Evolutionary conservation across 2,797 vertebrate genomes (phyloP), one percentile per base, ranked within the genome.

Genomic region (Eospalax fontanierii): DNA sequence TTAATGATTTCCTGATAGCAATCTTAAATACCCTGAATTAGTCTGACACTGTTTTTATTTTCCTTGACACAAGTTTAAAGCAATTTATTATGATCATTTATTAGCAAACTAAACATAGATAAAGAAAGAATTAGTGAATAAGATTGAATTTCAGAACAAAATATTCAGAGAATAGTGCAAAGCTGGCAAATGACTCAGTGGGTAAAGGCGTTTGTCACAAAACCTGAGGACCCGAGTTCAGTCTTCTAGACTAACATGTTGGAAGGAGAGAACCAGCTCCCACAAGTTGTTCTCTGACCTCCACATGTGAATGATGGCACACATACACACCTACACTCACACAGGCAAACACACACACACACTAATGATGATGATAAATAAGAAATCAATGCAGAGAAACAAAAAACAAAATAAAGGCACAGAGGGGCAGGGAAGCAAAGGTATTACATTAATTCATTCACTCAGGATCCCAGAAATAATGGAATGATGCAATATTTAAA

Each of bases 131-230:
- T 57, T 80, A n/a, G 26, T 65, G 80, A 91, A 71, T 16, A 71
- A 76, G 12, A 95, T 35, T 57, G 50, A 76, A 50, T 40, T 14
- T 80, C 73, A 70, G 70, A 71, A 91, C 7, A 95, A 91, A 89
- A 88, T 54, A 95, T 68, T 91, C 9, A 61, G 24, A 79, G 7
- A 68, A 1, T 61, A 88, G n/a, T 80, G 26, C 6, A 22, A 18
- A 90, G 7, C 14, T 80, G 57, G 22, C n/a, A 61, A 38, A 61
- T 81, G 57, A 40, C 35, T 40, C 61, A 40, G 38, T 50, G 46
- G 46, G 46, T 50, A 6, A 50, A 6, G 11, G 46, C 46, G 11
- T 50, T 50, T 50, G 19, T 26, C 59, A 40, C 15, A 24, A 43
- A 63, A 26, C 2, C 19, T 63, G 8, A 38, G 6, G 35, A 40